Percentiles rank a stretch among this genome's conserved stretches.
These are phyloP conservation scores for Drosophila melanosoma DNA, from an alignment of 2,888 invertebrate species.

Conservation along the genomic window DNA sequence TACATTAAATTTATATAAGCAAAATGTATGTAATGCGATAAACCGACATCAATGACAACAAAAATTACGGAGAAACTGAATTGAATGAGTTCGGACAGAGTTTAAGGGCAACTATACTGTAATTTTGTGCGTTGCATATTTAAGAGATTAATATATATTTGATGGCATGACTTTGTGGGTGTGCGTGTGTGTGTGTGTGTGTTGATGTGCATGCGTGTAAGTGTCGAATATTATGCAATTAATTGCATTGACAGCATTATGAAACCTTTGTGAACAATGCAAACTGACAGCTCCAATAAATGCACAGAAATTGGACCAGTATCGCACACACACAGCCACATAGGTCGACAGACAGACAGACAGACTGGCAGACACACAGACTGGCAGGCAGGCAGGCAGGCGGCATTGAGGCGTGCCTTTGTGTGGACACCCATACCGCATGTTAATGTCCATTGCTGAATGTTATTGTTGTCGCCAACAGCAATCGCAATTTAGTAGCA, in stretches of 20 bases:
- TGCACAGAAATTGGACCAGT: slow-evolving; percentile 47
- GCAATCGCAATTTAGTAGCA: slow-evolving; percentile 76
- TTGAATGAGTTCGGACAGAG: slow-evolving; percentile 44
- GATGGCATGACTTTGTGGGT: slow-evolving; percentile 2
- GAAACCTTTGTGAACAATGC: slow-evolving; percentile 72
- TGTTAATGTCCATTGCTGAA: slow-evolving; percentile 62
- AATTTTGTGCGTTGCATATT: slow-evolving; percentile 46
- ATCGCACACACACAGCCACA: neutral
- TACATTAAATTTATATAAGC: slow-evolving; percentile 61
- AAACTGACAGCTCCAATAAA: slow-evolving; percentile 73
- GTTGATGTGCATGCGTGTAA: slow-evolving; percentile 14
- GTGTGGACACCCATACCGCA: slow-evolving; percentile 47
- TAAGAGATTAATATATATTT: slow-evolving; percentile 38
- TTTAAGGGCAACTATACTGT: slow-evolving; percentile 45
- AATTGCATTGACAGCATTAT: slow-evolving; percentile 80
- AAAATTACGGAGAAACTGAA: slow-evolving; percentile 28
- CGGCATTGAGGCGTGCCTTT: slow-evolving; percentile 41
- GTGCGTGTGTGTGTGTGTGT: slow-evolving; percentile 3
- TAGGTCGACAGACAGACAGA: neutral
- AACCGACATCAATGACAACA: slow-evolving; percentile 40
- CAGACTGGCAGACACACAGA: neutral
- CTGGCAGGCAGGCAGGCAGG: neutral
- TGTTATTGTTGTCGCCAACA: slow-evolving; percentile 59
- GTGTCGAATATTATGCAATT: slow-evolving; percentile 72
- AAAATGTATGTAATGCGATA: slow-evolving; percentile 58